A percentile compares a stretch with the other conserved stretches of the same genome.
Conservation (phyloP, 2,888 invertebrate species). For the Lasioglossum vierecki region DNA sequence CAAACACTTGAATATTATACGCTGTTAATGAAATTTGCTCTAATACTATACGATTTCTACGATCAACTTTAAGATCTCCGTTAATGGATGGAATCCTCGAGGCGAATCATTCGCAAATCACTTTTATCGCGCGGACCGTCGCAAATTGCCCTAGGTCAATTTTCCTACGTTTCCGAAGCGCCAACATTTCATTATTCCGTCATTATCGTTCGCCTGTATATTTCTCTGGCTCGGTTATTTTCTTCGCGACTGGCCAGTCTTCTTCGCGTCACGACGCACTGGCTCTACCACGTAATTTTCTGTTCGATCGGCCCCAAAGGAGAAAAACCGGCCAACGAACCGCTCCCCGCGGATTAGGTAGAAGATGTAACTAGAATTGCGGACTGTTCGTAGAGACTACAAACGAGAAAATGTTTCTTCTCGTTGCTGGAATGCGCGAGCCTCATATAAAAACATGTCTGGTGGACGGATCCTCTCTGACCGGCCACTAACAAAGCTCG, state of each 20-base stretch:
- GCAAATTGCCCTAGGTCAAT: background rate
- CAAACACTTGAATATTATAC: background rate
- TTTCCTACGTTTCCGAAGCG: background rate
- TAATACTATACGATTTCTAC: background rate
- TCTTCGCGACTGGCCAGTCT: background rate
- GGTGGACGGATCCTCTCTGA: background rate
- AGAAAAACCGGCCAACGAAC: constrained; percentile 57
- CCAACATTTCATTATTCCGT: background rate
- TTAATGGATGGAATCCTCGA: background rate
- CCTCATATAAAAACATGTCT: constrained; percentile 6
- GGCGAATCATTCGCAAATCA: background rate
- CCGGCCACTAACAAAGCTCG: background rate
- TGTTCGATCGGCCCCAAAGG: constrained; percentile 64
- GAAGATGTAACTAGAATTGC: constrained; percentile 35
- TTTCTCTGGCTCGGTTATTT: background rate
- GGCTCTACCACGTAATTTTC: constrained; percentile 63
- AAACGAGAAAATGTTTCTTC: constrained; percentile 26
- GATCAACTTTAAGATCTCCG: background rate
- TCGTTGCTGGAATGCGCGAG: constrained; percentile 27
- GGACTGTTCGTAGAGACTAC: constrained; percentile 26
- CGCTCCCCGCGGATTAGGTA: constrained; percentile 51
- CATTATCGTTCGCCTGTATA: constrained; percentile 1
- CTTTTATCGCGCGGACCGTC: background rate
- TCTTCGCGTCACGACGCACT: constrained; percentile 15
- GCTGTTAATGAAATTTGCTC: background rate